Evolutionary conservation across 2,113 vertebrate genomes (phyloP).

Genomic region (Leuciscus idus): DNA sequence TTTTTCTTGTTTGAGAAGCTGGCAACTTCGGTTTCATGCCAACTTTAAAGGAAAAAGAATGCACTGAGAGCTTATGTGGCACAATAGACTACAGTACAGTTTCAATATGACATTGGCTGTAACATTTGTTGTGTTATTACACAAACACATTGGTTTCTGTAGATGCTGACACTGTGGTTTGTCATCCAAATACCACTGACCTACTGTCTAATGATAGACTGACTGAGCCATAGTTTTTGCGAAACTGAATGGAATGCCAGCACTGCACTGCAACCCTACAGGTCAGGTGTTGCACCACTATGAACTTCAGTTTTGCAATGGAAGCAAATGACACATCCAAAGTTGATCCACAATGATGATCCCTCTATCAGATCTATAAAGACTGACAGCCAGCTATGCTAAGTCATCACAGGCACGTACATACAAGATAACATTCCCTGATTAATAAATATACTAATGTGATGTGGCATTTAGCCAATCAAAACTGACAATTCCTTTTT

Average conservation of each 20-base stretch:
- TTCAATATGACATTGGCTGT: not conserved
- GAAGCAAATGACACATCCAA: not conserved
- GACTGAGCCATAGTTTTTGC: not conserved
- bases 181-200: not conserved
- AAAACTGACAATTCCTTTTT: too few species aligned
- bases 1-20: too few species aligned
- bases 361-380: not conserved
- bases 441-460: not conserved
- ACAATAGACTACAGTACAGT: too few species aligned
- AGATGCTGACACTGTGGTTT: not conserved
- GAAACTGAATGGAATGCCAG: not conserved
- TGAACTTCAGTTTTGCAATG: slow-evolving; percentile 4
- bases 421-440: not conserved
- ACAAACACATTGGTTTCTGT: not conserved
- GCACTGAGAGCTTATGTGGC: too few species aligned
- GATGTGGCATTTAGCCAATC: not conserved
- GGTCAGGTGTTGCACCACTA: not conserved
- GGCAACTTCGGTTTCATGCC: too few species aligned
- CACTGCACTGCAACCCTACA: not conserved
- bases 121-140: too few species aligned
- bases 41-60: too few species aligned
- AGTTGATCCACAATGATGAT: not conserved
- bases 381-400: not conserved
- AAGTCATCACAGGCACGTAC: not conserved
- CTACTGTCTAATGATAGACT: not conserved